A percentile compares a stretch with the other conserved stretches of the same genome.
These are phyloP conservation scores for Bembecia ichneumoniformis DNA, from an alignment of 2,888 invertebrate species.

Conservation along the genomic window DNA sequence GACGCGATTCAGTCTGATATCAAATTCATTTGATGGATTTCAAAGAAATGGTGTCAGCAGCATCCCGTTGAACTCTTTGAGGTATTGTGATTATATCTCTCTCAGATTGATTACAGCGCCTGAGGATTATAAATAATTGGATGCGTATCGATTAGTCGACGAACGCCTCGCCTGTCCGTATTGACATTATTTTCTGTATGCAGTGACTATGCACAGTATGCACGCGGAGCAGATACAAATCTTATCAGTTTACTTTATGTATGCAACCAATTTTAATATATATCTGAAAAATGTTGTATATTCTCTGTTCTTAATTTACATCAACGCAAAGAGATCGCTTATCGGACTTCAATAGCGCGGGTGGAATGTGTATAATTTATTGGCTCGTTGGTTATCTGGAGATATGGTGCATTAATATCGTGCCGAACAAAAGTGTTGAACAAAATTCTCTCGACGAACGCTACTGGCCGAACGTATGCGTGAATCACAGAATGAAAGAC, in stretches of 20 bases:
- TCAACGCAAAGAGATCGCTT: slow-evolving; percentile 4
- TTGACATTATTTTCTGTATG: slow-evolving; percentile 38
- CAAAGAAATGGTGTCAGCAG: too few species aligned
- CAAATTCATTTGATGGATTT: not conserved
- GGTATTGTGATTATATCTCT: not conserved
- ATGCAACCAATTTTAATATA: slow-evolving; percentile 40
- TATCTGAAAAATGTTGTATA: slow-evolving; percentile 22
- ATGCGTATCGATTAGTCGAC: not conserved
- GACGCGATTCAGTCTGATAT: slow-evolving; percentile 12
- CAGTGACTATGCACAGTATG: slow-evolving; percentile 32
- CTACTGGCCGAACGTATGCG: slow-evolving; percentile 8
- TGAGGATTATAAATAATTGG: not conserved
- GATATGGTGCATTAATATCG: not conserved
- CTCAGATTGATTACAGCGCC: not conserved
- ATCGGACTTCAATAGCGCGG: slow-evolving; percentile 8
- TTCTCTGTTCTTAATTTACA: slow-evolving; percentile 16
- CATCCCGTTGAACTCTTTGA: not conserved
- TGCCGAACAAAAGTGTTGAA: not conserved
- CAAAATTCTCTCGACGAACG: too few species aligned
- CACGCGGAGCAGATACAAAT: slow-evolving; percentile 26
- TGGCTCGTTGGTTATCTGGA: slow-evolving; percentile 7
- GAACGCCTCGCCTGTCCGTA: slow-evolving; percentile 12
- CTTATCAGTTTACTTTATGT: slow-evolving; percentile 28
- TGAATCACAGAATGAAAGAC: slow-evolving; percentile 37
- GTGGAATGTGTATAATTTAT: slow-evolving; percentile 16